phyloP scores from a whole-genome alignment of 2,113 vertebrate genomes.

The Gymnogyps californianus region DNA sequence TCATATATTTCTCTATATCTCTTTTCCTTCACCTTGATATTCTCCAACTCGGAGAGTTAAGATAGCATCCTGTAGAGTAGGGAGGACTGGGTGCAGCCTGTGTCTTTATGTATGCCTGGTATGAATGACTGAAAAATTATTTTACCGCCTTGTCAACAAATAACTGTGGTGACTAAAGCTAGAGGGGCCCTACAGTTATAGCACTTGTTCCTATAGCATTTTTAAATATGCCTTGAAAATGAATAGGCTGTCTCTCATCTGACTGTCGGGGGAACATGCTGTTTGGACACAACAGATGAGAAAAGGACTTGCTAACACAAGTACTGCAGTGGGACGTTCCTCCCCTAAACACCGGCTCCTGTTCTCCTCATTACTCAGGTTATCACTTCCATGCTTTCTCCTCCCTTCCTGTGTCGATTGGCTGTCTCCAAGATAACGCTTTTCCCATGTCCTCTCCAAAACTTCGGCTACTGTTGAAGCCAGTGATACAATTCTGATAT shows the following conservation, averaged over 20 bases:
- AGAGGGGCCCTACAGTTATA: no score
- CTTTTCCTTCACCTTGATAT: neutral
- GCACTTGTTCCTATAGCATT: neutral
- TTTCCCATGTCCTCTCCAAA: neutral
- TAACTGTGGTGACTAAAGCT: neutral
- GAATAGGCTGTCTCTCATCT: neutral
- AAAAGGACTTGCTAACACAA: no score
- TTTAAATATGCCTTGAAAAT: neutral
- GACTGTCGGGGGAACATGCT: no score
- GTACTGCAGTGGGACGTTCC: neutral
- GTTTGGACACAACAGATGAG: neutral
- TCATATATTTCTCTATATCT: neutral
- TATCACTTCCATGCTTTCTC: neutral
- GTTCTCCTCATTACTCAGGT: no score
- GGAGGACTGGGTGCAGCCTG: neutral
- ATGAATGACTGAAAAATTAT: rapidly evolving
- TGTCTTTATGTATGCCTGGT: no score
- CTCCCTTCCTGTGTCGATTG: neutral
- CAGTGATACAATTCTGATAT: neutral
- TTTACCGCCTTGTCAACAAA: no score
- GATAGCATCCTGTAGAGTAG: neutral
- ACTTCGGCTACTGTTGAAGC: neutral
- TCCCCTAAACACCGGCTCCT: neutral
- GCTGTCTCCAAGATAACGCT: neutral
- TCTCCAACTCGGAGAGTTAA: rapidly evolving